Conservation (phyloP, 2,797 vertebrate genomes). For the Mormyrops boulengeri region DNA sequence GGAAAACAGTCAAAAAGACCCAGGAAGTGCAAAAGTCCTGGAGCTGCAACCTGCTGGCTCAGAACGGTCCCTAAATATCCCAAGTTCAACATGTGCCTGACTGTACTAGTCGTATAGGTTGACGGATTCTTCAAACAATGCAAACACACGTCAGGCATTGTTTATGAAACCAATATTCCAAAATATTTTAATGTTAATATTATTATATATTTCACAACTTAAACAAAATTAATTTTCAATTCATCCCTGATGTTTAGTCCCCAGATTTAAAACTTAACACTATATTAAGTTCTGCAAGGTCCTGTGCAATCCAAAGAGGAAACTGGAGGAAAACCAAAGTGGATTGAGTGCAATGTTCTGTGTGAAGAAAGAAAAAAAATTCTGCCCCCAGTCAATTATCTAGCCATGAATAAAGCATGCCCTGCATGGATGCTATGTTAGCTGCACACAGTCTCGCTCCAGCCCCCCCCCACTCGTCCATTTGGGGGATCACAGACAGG, state of each 20-base stretch:
- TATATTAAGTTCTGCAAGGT: not conserved
- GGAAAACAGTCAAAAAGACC: not conserved
- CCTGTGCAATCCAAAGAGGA: not conserved
- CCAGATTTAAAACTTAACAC: not conserved
- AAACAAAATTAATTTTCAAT: slow-evolving; percentile 13
- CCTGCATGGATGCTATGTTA: not conserved
- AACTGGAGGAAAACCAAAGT: not conserved
- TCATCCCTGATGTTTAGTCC: not conserved
- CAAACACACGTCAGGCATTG: not conserved
- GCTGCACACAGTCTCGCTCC: not conserved
- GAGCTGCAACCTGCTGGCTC: not conserved
- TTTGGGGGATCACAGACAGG: not conserved
- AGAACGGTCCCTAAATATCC: not conserved
- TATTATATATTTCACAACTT: not conserved
- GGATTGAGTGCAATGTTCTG: not conserved
- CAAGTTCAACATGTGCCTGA: not conserved
- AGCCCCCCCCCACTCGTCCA: not conserved
- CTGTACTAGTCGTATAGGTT: not conserved
- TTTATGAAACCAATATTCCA: not conserved
- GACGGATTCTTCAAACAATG: not conserved
- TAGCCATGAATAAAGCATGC: not conserved
- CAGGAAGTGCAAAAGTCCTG: not conserved
- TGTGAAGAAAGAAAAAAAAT: not conserved
- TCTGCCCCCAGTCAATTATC: not conserved
- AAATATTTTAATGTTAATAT: slow-evolving; percentile 1